Base-by-base conservation (phyloP, 2,888 invertebrate genomes). In the Drosophila meridiana region DNA sequence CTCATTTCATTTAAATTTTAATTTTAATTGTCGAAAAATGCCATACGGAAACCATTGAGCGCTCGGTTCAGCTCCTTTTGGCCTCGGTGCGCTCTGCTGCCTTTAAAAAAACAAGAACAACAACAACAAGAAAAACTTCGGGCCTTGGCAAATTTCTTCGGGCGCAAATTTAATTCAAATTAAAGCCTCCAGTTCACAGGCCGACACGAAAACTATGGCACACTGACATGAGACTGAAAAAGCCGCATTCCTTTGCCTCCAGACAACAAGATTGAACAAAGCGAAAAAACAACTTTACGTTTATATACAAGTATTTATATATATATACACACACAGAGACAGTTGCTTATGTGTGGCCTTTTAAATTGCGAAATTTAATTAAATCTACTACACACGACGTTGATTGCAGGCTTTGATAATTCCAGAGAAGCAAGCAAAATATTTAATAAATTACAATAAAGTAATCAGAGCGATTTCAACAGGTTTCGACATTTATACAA, bases 21-120 rank as follows among this genome's bases (percentile, higher is more conserved):
- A 87, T 90, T 88, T 90, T 87, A 88, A 87, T 88, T 88, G 90
- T 86, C 86, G 83, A 90, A 87, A 89, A 90, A 88, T 90, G 83
- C 79, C 77, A 85, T 82, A 76, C 61, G 71, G 60, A 71, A 72
- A 69, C 65, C 87, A 89, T 89, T 76, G 71, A 78, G 80, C 71
- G 68, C 69, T 81, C 73, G 73, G 65, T 55, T 80, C 59, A 71
- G 73, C 70, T 68, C 53, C 62, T 70, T 80, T 77, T 60, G 59
- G 50, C 59, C 64, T 45, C 63, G 26, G 56, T 20, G 69, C 74
- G 78, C 74, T 70, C 77, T 60, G 83, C 20, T 83, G 86, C 63
- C 75, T 72, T 72, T 61, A 68, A 83, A 78, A 66, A 30, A 48
- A 26, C 28, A 11, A n/a, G 32, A 6, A 53, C 1, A 36, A 34